These are phyloP conservation scores for Limonius californicus DNA, from an alignment of 1,140 invertebrate genomes.

Conservation along the genomic window DNA sequence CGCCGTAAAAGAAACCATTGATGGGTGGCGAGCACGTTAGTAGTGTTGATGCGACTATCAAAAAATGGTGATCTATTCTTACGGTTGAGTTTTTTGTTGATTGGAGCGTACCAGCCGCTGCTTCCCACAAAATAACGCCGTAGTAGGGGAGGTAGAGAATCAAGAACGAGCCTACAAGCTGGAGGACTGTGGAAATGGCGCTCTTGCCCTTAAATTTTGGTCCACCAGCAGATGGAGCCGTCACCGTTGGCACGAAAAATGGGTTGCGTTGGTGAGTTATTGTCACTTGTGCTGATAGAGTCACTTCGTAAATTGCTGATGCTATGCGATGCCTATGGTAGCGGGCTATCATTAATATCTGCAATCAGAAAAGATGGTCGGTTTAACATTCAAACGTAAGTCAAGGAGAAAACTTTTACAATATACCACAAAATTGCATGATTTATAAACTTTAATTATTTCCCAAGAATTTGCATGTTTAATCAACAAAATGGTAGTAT, in stretches of 20 bases:
- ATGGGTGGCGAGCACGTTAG: constrained; percentile 66
- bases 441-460: too few species aligned
- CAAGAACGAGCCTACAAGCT: constrained; percentile 67
- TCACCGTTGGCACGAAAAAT: constrained; percentile 61
- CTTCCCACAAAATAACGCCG: constrained; percentile 66
- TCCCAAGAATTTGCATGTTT: too few species aligned
- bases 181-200: constrained; percentile 66
- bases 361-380: constrained; percentile 33
- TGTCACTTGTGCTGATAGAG: constrained; percentile 75
- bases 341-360: constrained; percentile 72
- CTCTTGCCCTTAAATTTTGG: constrained; percentile 58
- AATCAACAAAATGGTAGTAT: too few species aligned
- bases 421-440: too few species aligned
- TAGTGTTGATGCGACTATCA: constrained; percentile 51
- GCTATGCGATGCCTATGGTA: constrained; percentile 80
- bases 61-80: constrained; percentile 43
- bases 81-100: constrained; percentile 42
- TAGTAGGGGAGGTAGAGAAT: constrained; percentile 73
- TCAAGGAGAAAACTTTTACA: too few species aligned
- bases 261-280: constrained; percentile 78
- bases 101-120: constrained; percentile 37
- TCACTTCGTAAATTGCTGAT: constrained; percentile 80
- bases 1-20: constrained; percentile 73
- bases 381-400: too few species aligned
- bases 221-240: constrained; percentile 52